Evolutionary conservation across 2,888 invertebrate species (phyloP), one percentile per base, ranked within the genome.

Genomic region (Andrena minutula): DNA sequence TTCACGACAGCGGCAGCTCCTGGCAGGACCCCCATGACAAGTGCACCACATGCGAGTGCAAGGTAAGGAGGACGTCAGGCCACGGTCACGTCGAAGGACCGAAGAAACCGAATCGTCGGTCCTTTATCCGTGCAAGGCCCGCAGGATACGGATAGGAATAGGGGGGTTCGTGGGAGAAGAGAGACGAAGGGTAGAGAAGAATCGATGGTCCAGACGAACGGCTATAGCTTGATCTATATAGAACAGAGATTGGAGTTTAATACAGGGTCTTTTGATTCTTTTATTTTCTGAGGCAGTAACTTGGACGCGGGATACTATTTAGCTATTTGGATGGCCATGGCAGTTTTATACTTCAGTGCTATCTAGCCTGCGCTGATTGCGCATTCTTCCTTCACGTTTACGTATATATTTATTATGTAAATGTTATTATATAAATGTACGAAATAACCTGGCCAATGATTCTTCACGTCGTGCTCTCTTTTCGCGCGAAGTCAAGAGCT

Each of bases 11-110:
- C 79, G 96, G 96, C 85, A 95, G 95, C 87, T 94, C 95, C 87
- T 95, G 96, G 94, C 94, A 94, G 90, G 95, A 95, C 88, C 95
- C 95, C 85, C 95, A 95, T 91, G 96, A 96, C 93, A 95, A 96
- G 88, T 96, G 96, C 95, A 96, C 96, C 94, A 95, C 96, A 89
- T 96, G 96, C 95, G 96, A 96, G 94, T 96, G 96, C 95, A 96
- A 96, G 96, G 96, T 96, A 95, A 95, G 95, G 77, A 79, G 79
- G 77, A 76, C 75, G 79, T 70, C 75, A 65, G 65, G 71, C 70
- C 58, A 53, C 58, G 73, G 32, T 68, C 73, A 66, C 76, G 26
- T 64, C 76, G 79, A 78, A 77, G 85, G 87, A 83, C 74, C 80
- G 58, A 76, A 64, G 71, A 75, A 56, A 30, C 35, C 35, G 63